Evolutionary conservation across 1,140 invertebrate genomes (phyloP).

Genomic region (Dendrolimus punctatus): DNA sequence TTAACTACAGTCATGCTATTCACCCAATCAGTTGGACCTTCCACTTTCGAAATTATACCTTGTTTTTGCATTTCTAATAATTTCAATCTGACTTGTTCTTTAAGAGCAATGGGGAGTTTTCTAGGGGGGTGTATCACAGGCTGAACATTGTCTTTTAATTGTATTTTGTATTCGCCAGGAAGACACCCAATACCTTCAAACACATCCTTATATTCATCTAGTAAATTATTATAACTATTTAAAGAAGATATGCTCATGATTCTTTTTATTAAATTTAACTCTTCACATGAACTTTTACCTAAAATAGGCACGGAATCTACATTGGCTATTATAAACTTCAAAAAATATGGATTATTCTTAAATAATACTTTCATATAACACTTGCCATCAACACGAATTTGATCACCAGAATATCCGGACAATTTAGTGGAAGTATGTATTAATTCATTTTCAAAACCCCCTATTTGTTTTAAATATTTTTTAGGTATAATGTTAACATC

Average conservation of each 20-base stretch:
- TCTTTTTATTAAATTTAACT: constrained; percentile 15
- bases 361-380: constrained; percentile 12
- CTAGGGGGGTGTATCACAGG: constrained; percentile 14
- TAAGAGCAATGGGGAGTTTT: constrained; percentile 16
- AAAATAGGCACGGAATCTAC: constrained; percentile 11
- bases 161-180: constrained; percentile 16
- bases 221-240: neutral
- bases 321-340: constrained; percentile 14
- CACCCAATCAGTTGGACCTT: constrained; percentile 60
- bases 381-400: constrained; percentile 12
- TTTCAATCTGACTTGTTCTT: constrained; percentile 14
- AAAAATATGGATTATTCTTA: constrained; percentile 10
- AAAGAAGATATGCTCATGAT: constrained; percentile 1
- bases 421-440: constrained; percentile 7
- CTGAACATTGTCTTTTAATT: constrained; percentile 5
- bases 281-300: constrained; percentile 12
- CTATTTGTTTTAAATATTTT: constrained; percentile 8
- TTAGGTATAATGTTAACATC: constrained; percentile 15
- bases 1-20: constrained; percentile 25
- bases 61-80: constrained; percentile 12
- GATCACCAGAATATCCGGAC: constrained; percentile 13
- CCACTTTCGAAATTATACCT: constrained; percentile 15
- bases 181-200: constrained; percentile 20
- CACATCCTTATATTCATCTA: constrained; percentile 12
- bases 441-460: constrained; percentile 1